Percentiles rank a stretch among this genome's conserved stretches.
These are phyloP conservation scores for Myoxocephalus aenaeus DNA, from an alignment of 2,797 vertebrate genomes.

Conservation along the genomic window DNA sequence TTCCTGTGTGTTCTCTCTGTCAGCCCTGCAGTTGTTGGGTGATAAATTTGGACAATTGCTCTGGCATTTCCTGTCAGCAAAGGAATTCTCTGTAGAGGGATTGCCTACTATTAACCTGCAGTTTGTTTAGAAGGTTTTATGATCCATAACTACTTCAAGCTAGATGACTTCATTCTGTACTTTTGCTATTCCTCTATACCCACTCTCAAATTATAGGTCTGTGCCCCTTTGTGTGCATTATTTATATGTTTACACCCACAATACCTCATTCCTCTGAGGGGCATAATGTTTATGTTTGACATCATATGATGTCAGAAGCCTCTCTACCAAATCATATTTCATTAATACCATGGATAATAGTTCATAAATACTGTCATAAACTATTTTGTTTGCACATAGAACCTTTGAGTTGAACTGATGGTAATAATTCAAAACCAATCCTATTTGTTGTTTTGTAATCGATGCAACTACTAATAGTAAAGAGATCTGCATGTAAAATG, in stretches of 20 bases:
- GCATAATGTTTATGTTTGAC: constrained; percentile 16
- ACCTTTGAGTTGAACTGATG: background rate
- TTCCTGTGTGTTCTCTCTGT: constrained; percentile 49
- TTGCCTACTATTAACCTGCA: constrained; percentile 20
- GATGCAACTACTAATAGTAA: background rate
- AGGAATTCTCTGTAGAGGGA: constrained; percentile 42
- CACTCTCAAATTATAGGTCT: constrained; percentile 13
- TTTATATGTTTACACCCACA: constrained; percentile 31
- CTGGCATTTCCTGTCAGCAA: constrained; percentile 36
- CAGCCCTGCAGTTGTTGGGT: constrained; percentile 47
- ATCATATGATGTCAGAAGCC: background rate
- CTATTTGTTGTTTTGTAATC: background rate
- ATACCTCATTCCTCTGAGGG: constrained; percentile 49
- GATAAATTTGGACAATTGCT: constrained; percentile 64
- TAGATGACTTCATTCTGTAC: constrained; percentile 2
- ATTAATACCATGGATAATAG: background rate
- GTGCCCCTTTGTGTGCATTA: constrained; percentile 32
- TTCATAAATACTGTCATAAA: background rate
- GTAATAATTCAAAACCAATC: background rate
- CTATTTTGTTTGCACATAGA: background rate
- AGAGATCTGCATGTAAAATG: background rate
- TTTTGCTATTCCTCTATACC: constrained; percentile 27
- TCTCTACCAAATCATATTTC: background rate
- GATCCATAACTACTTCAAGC: constrained; percentile 10
- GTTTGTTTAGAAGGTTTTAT: constrained; percentile 50